These are phyloP conservation scores for Artemia franciscana DNA, from an alignment of 1,140 invertebrate species.

Conservation along the genomic window DNA sequence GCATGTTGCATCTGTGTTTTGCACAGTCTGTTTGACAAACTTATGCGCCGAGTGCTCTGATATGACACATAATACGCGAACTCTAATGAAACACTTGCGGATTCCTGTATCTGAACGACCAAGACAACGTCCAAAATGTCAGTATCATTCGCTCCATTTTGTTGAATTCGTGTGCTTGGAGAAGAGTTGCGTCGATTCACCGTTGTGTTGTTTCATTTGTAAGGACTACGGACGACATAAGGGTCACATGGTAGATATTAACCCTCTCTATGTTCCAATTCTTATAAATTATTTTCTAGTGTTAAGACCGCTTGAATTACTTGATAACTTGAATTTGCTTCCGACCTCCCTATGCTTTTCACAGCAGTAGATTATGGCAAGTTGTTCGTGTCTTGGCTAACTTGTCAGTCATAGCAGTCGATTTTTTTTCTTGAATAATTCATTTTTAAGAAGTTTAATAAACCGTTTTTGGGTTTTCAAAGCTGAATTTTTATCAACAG, in stretches of 20 bases:
- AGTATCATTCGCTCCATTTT: constrained; percentile 28
- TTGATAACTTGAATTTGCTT: too few relatives aligned
- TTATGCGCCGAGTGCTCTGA: constrained; percentile 32
- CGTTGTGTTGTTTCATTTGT: constrained; percentile 34
- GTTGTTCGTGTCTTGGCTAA: too few relatives aligned
- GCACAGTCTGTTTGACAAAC: constrained; percentile 30
- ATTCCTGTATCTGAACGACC: constrained; percentile 35
- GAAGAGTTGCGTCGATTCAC: constrained; percentile 26
- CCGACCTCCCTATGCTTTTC: too few relatives aligned
- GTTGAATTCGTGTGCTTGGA: constrained; percentile 35
- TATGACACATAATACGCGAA: constrained; percentile 29
- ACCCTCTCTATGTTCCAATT: too few relatives aligned
- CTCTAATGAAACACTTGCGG: constrained; percentile 29
- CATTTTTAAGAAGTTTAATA: too few relatives aligned
- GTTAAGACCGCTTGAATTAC: too few relatives aligned
- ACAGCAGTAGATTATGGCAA: too few relatives aligned
- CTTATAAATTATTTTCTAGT: too few relatives aligned
- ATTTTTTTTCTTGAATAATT: too few relatives aligned
- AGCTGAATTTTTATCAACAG: too few relatives aligned
- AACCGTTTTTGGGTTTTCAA: too few relatives aligned
- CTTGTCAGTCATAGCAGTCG: too few relatives aligned
- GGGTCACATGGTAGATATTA: constrained; percentile 26
- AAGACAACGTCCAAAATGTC: constrained; percentile 31
- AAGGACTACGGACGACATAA: constrained; percentile 33
- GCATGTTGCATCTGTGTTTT: constrained; percentile 32